phyloP scores from a whole-genome alignment of 2,797 vertebrate genomes.

The Falco naumanni region DNA sequence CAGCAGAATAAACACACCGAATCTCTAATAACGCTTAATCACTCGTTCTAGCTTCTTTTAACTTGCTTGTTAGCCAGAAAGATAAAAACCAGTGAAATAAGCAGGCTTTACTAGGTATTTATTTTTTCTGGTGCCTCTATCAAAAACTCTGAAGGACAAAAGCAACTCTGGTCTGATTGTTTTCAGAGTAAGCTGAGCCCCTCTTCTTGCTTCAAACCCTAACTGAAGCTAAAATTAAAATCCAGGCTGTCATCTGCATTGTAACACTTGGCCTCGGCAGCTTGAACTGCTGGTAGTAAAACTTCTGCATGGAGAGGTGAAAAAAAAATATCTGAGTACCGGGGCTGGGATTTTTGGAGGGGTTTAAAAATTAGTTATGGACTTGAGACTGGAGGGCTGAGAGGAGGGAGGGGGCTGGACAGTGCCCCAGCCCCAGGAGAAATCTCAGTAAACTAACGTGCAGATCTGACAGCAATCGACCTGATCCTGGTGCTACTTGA shows the following conservation, averaged over 20 bases:
- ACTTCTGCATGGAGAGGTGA: background rate
- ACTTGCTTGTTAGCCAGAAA: constrained; percentile 34
- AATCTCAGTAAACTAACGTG: background rate
- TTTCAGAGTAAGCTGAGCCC: background rate
- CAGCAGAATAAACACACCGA: constrained; percentile 39
- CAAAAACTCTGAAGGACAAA: constrained; percentile 4
- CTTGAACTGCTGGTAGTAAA: background rate
- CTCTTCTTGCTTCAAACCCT: background rate
- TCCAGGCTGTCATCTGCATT: background rate
- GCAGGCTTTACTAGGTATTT: background rate
- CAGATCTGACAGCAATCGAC: background rate
- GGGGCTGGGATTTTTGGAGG: background rate
- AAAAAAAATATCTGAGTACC: background rate
- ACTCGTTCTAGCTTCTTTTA: background rate
- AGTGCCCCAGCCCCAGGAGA: background rate
- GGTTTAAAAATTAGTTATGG: background rate
- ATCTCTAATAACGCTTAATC: constrained; percentile 15
- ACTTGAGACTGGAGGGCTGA: background rate
- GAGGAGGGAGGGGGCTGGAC: background rate
- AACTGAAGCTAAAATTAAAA: constrained; percentile 1
- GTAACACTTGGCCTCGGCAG: background rate
- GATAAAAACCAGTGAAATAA: background rate
- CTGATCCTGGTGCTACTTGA: background rate
- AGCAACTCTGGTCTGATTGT: background rate
- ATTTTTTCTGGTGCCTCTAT: background rate